phyloP scores from a whole-genome alignment of 2,113 vertebrate species.

The Charina bottae region DNA sequence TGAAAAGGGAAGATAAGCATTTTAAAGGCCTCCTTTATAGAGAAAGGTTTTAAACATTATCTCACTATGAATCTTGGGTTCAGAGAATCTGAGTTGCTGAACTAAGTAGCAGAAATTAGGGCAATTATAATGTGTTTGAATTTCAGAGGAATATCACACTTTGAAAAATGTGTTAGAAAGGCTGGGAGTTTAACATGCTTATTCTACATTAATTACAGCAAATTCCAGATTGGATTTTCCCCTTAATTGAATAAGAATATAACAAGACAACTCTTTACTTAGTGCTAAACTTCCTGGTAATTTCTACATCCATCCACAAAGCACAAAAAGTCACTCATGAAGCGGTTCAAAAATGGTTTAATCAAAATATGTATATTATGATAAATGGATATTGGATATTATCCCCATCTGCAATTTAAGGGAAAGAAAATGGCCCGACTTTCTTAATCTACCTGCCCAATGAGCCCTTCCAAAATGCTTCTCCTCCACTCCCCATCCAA shows the following conservation, averaged over 20 bases:
- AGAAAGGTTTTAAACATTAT: slow-evolving; percentile 3
- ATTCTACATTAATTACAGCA: slow-evolving; percentile 52
- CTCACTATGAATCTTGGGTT: slow-evolving; percentile 44
- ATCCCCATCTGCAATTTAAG: slow-evolving; percentile 46
- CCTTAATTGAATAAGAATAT: slow-evolving; percentile 55
- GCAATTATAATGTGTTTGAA: slow-evolving; percentile 54
- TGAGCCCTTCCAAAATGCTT: slow-evolving; percentile 42
- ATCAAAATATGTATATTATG: slow-evolving; percentile 56
- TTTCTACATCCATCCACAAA: slow-evolving; percentile 47
- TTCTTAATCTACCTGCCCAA: slow-evolving; percentile 48
- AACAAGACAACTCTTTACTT: slow-evolving; percentile 56
- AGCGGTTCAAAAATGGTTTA: slow-evolving; percentile 47
- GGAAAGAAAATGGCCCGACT: slow-evolving; percentile 35
- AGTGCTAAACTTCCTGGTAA: slow-evolving; percentile 46
- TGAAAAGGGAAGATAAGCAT: slow-evolving; percentile 39
- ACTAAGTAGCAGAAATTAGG: slow-evolving; percentile 47
- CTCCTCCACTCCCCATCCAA: background rate
- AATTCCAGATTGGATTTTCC: slow-evolving; percentile 48
- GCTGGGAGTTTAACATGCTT: slow-evolving; percentile 41
- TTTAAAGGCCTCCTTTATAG: slow-evolving; percentile 29
- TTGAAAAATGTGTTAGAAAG: slow-evolving; percentile 48
- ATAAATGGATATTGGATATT: slow-evolving; percentile 57
- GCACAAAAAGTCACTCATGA: slow-evolving; percentile 32
- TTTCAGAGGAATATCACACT: slow-evolving; percentile 53
- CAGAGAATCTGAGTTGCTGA: slow-evolving; percentile 52